Evolutionary conservation across 2,113 vertebrate species (phyloP).

Genomic region (Patagioenas fasciata): DNA sequence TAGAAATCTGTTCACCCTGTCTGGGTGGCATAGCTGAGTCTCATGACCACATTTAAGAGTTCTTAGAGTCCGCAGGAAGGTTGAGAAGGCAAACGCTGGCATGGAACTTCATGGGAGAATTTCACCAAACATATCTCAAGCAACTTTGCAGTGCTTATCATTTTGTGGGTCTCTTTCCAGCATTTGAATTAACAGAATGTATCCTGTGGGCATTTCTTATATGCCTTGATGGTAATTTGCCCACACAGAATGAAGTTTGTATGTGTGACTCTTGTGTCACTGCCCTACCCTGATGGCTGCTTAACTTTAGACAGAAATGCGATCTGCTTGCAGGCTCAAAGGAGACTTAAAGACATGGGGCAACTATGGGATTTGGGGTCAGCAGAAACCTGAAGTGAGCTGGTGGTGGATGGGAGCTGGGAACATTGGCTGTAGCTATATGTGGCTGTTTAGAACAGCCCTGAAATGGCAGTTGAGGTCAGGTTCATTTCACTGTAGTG

Average conservation of each 20-base stretch:
- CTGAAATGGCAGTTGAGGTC: neutral
- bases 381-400: neutral
- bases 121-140: neutral
- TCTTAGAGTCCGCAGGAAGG: neutral
- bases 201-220: neutral
- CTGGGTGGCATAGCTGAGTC: neutral
- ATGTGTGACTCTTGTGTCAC: neutral
- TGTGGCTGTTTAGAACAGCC: neutral
- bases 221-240: neutral
- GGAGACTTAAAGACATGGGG: neutral
- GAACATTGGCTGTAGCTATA: neutral
- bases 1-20: rapidly evolving
- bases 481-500: neutral
- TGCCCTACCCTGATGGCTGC: neutral
- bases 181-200: neutral
- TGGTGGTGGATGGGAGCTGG: neutral
- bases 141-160: neutral
- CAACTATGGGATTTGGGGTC: neutral
- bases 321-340: neutral
- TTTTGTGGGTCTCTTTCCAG: neutral
- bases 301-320: neutral
- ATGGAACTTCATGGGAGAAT: neutral
- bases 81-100: neutral
- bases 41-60: neutral
- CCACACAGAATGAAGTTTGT: neutral